These are phyloP conservation scores for Pseudomyrmex cubaensis DNA, from an alignment of 1,140 invertebrate genomes.

Conservation along the genomic window DNA sequence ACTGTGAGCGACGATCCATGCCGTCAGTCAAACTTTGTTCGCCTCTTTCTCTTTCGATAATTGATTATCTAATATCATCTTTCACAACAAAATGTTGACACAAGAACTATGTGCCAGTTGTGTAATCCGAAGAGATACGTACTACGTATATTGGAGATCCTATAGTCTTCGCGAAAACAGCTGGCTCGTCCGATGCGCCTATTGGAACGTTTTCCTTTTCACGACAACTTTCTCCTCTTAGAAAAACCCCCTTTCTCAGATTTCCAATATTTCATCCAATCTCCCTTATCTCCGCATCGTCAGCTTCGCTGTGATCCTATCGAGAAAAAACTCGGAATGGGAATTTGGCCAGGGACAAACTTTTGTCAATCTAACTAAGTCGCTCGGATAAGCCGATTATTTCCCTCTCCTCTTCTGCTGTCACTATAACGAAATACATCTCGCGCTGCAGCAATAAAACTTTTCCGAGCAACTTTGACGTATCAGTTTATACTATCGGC, in stretches of 20 bases:
- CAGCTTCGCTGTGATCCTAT: slow-evolving; percentile 41
- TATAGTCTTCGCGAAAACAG: slow-evolving; percentile 64
- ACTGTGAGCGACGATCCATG: slow-evolving; percentile 27
- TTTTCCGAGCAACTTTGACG: slow-evolving; percentile 40
- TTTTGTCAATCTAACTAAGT: slow-evolving; percentile 72
- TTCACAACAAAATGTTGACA: slow-evolving; percentile 68
- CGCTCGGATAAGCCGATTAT: slow-evolving; percentile 69
- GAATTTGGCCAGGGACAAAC: slow-evolving; percentile 61
- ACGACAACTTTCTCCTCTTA: slow-evolving; percentile 37
- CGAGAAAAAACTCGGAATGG: slow-evolving; percentile 47
- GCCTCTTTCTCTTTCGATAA: slow-evolving; percentile 23
- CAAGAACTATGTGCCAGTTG: slow-evolving; percentile 56
- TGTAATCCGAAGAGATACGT: slow-evolving; percentile 61
- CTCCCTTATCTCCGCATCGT: slow-evolving; percentile 60
- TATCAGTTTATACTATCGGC: slow-evolving; percentile 46
- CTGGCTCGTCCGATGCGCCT: slow-evolving; percentile 39
- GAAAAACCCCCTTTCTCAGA: slow-evolving; percentile 6
- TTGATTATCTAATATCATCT: slow-evolving; percentile 71
- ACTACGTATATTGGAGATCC: neutral
- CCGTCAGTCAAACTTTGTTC: slow-evolving; percentile 1
- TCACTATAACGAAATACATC: slow-evolving; percentile 56
- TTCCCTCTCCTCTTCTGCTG: slow-evolving; percentile 21
- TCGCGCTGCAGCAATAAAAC: slow-evolving; percentile 45
- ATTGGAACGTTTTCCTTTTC: slow-evolving; percentile 61
- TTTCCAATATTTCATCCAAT: slow-evolving; percentile 54